Conservation (phyloP, 2,888 invertebrate species). For the Parascotia fuliginaria region DNA sequence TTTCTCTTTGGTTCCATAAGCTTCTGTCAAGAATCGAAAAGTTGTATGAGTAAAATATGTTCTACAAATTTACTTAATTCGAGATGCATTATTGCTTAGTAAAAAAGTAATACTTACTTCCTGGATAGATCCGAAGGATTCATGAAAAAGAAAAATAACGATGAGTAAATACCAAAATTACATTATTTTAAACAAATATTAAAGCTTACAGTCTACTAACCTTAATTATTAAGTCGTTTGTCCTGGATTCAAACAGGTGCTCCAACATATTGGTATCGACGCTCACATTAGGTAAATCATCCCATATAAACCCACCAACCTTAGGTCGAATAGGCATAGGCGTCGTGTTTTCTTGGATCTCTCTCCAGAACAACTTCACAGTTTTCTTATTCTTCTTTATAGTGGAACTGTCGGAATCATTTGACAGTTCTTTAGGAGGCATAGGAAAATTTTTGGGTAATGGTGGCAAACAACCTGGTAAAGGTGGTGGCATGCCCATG, state of each 20-base stretch:
- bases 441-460: slow-evolving; percentile 76
- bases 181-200: not conserved
- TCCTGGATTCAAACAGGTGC: slow-evolving; percentile 98
- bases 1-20: slow-evolving; percentile 81
- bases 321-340: slow-evolving; percentile 82
- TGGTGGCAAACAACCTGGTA: slow-evolving; percentile 78
- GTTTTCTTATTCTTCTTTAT: slow-evolving; percentile 97
- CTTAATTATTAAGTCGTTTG: slow-evolving; percentile 98
- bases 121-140: slow-evolving; percentile 39
- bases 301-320: slow-evolving; percentile 94
- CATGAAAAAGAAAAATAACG: slow-evolving; percentile 52
- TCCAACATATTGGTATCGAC: slow-evolving; percentile 97
- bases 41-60: no score
- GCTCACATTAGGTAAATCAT: slow-evolving; percentile 92
- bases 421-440: slow-evolving; percentile 68
- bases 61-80: no score
- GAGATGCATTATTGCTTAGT: no score
- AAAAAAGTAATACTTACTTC: slow-evolving; percentile 57
- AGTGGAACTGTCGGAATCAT: slow-evolving; percentile 78
- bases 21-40: slow-evolving; percentile 68
- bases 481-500: slow-evolving; percentile 75
- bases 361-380: slow-evolving; percentile 99
- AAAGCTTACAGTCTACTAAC: slow-evolving; percentile 39
- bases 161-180: slow-evolving; percentile 3
- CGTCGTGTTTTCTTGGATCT: slow-evolving; percentile 92